These are phyloP conservation scores for Bufo bufo DNA, from an alignment of 2,113 vertebrate genomes.

Conservation along the genomic window DNA sequence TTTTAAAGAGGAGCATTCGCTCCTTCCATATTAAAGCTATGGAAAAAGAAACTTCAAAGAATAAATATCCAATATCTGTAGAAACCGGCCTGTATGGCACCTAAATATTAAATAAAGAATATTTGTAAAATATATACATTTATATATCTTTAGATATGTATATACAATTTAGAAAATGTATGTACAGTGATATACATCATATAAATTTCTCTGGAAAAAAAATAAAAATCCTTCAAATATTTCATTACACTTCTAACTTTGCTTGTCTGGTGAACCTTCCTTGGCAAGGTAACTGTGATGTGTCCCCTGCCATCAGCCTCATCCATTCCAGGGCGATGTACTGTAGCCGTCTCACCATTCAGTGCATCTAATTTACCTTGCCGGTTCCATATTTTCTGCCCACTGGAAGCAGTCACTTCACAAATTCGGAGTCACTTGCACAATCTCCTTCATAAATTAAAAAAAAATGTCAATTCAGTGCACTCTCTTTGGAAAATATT, in stretches of 20 bases:
- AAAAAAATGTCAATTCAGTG: conserved; percentile 3
- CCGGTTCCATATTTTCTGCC: conserved; percentile 43
- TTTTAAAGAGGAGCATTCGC: not conserved
- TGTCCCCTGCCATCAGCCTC: conserved; percentile 50
- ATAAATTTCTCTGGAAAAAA: conserved; percentile 61
- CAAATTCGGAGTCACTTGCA: conserved; percentile 41
- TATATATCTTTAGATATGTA: conserved; percentile 41
- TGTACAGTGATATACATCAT: conserved; percentile 62
- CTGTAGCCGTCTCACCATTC: conserved; percentile 33
- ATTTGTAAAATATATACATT: conserved; percentile 55
- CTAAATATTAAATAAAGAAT: conserved; percentile 65
- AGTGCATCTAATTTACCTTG: conserved; percentile 2
- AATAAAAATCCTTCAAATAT: conserved; percentile 63
- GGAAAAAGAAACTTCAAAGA: conserved; percentile 44
- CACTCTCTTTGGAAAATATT: not conserved
- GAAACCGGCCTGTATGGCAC: conserved; percentile 60
- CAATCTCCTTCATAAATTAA: conserved; percentile 35
- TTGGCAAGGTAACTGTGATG: not conserved
- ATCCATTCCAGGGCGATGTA: conserved; percentile 60
- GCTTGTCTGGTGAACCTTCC: not conserved
- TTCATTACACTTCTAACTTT: conserved; percentile 59
- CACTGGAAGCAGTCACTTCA: conserved; percentile 26
- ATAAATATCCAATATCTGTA: conserved; percentile 49
- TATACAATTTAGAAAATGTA: conserved; percentile 52
- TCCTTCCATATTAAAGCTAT: conserved; percentile 26